Base-by-base conservation (phyloP, 2,797 vertebrate genomes). In the Acanthornis magna region DNA sequence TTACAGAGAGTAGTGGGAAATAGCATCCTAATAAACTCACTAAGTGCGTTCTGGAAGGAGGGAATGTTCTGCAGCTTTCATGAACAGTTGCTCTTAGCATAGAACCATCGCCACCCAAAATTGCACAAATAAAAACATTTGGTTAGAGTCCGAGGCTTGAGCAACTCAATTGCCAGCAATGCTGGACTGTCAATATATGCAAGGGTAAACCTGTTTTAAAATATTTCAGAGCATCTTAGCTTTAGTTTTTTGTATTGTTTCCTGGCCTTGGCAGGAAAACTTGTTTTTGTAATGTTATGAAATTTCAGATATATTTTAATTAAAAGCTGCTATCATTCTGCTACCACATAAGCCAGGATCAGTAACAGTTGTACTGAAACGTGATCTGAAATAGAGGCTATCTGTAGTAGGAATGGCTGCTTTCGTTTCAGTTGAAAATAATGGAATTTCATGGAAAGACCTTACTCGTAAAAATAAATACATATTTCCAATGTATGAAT, bases 61-160 rank as follows among this genome's bases (percentile, higher is more conserved):
- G 26, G 14, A 57, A 16, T 65, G 29, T 68, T 88, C 47, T 73
- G 3, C 42, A 50, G 32, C 12, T 45, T 82, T 32, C 6, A 32
- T 38, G 9, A 76, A 7, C 25, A 50, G 10, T 50, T 88, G 25
- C 40, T 42, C 40, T 62, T 67, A 40, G 36, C 25, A 51, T 17
- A 63, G 10, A 51, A 16, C 42, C 4, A 3, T 50, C 5, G 1
- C 47, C 32, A 50, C 26, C 15, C 38, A 47, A 42, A 54, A 26
- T 23, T 88, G 19, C 29, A 18, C 70, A 32, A 65, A 4, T 4
- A 17, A 5, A 57, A 91, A 45, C 4, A 26, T 42, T 85, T 67
- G 0, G 5, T 60, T 42, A 53, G 20, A 61, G 5, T 16, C 11
- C 0, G 3, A 43, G 27, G 6, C 57, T 20, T 27, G 6, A 81